A percentile compares a stretch with the other conserved stretches of the same genome.
phyloP scores from a whole-genome alignment of 1,140 invertebrate genomes.

The Epicauta chinensis region DNA sequence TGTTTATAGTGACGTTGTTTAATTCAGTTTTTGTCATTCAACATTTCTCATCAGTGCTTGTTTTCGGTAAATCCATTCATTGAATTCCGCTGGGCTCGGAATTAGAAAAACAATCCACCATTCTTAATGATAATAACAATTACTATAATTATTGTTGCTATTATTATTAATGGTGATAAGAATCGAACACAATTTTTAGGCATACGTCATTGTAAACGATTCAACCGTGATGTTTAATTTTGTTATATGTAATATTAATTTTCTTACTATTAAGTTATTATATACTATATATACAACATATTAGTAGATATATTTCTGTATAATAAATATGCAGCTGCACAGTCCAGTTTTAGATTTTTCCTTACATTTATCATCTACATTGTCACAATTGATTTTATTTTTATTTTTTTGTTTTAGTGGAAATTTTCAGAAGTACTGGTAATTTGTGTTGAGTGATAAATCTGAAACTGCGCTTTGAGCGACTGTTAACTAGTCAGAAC shows the following conservation, averaged over 20 bases:
- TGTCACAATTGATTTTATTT: neutral
- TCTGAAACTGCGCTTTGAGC: constrained; percentile 33
- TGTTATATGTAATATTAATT: constrained; percentile 23
- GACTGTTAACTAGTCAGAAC: constrained; percentile 32
- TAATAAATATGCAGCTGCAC: constrained; percentile 36
- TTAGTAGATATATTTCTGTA: constrained; percentile 37
- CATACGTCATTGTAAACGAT: constrained; percentile 15
- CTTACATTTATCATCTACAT: constrained; percentile 17
- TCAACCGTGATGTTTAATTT: constrained; percentile 21
- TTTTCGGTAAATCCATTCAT: constrained; percentile 6
- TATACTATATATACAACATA: constrained; percentile 10
- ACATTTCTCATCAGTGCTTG: too few species aligned
- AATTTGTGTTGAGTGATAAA: constrained; percentile 6
- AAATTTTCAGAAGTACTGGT: neutral
- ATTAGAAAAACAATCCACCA: neutral
- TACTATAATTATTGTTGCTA: too few species aligned
- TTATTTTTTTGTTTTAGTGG: constrained; percentile 4
- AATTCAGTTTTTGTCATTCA: too few species aligned
- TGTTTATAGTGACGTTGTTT: constrained; percentile 24
- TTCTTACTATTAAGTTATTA: constrained; percentile 31
- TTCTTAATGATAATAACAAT: too few species aligned
- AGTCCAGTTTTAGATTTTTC: constrained; percentile 32
- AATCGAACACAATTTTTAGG: too few species aligned
- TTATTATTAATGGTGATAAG: too few species aligned
- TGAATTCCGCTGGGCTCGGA: constrained; percentile 10